A percentile compares a stretch with the other conserved stretches of the same genome.
Conservation (phyloP, 2,797 vertebrate species). For the Zalophus californianus region DNA sequence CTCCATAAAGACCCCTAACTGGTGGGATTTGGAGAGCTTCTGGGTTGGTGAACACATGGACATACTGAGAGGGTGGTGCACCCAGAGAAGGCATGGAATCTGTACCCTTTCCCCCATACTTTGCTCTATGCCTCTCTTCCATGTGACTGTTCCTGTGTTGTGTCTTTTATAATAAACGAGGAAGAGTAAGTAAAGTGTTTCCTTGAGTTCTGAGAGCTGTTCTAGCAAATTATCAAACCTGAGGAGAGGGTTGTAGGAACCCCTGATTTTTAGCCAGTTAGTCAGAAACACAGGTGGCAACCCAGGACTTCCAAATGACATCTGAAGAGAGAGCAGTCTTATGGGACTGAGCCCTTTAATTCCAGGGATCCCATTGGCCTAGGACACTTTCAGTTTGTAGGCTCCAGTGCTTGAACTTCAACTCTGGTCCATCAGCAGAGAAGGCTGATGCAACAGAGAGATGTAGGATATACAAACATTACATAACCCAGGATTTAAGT, state of each 20-base stretch:
- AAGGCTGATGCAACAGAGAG: not conserved
- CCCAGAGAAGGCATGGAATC: not conserved
- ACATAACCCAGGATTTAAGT: constrained; percentile 4
- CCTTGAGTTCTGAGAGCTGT: not conserved
- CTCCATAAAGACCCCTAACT: not conserved
- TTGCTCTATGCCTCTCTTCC: not conserved
- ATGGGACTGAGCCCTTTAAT: not conserved
- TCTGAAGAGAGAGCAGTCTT: not conserved
- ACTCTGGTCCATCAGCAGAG: not conserved
- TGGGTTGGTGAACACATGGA: not conserved
- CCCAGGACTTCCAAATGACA: not conserved
- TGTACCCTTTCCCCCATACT: not conserved
- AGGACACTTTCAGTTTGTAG: not conserved
- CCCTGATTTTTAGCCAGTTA: not conserved
- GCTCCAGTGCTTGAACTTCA: not conserved
- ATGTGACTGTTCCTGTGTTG: not conserved
- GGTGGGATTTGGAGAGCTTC: not conserved
- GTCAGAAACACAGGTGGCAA: not conserved
- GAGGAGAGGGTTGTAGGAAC: not conserved
- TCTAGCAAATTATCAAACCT: not conserved
- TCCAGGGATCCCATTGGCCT: not conserved
- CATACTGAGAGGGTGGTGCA: not conserved
- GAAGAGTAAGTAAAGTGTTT: constrained; percentile 3
- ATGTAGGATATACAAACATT: not conserved
- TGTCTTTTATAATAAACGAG: not conserved